These are phyloP conservation scores for Diplogasteroides magnus DNA, from an alignment of 1,140 invertebrate species.

Conservation along the genomic window DNA sequence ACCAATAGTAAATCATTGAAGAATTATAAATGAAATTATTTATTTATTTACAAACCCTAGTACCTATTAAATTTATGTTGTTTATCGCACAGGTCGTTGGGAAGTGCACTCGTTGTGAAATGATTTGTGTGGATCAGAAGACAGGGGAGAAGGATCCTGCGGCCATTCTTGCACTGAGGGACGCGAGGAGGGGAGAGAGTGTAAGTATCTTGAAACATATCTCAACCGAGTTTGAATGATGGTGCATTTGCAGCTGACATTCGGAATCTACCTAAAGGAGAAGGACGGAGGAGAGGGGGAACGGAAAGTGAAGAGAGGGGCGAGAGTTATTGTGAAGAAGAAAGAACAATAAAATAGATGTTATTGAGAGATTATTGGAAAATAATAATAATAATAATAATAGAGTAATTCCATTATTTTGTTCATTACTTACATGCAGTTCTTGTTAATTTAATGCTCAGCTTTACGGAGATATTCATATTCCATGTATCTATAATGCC, in stretches of 20 bases:
- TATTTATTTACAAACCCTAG: conserved; percentile 3
- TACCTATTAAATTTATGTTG: conserved; percentile 12
- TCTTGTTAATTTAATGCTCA: too few species aligned
- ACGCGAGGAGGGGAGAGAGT: conserved; percentile 51
- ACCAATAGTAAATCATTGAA: conserved; percentile 7
- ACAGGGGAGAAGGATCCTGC: conserved; percentile 74
- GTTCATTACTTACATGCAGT: too few species aligned
- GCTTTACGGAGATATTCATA: too few species aligned
- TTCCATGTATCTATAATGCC: too few species aligned
- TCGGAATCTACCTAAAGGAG: not conserved
- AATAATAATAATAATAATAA: too few species aligned
- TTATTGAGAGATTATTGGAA: too few species aligned
- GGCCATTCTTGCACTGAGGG: conserved; percentile 71
- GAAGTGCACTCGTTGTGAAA: conserved; percentile 79
- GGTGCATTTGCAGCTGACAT: not conserved
- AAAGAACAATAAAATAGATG: too few species aligned
- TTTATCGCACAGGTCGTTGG: conserved; percentile 64
- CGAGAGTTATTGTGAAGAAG: too few species aligned
- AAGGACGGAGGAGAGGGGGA: not conserved
- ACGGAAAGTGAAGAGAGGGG: too few species aligned
- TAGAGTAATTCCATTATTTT: too few species aligned
- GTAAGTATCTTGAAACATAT: conserved; percentile 27
- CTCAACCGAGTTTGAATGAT: not conserved
- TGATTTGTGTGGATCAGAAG: conserved; percentile 83
- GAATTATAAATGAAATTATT: conserved; percentile 8